These are phyloP conservation scores for Cephus nigrinus DNA, from an alignment of 2,888 invertebrate species.

Conservation along the genomic window DNA sequence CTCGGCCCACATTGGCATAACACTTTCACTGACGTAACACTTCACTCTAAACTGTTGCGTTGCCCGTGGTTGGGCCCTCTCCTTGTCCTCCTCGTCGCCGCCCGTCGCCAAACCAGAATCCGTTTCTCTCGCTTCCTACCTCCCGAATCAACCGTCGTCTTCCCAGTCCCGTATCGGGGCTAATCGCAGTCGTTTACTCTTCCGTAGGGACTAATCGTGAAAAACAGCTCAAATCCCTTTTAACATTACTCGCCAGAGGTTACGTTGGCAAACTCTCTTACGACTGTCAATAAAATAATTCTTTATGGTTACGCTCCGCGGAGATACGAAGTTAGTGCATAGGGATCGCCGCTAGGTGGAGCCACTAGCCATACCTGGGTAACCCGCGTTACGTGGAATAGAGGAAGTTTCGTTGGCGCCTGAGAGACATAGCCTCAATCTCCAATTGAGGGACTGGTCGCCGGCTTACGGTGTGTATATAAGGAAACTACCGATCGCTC, in stretches of 20 bases:
- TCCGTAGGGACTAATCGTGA: background rate
- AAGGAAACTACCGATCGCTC: conserved; percentile 59
- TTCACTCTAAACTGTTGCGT: conserved; percentile 65
- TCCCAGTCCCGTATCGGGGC: background rate
- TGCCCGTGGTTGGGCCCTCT: conserved; percentile 47
- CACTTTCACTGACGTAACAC: conserved; percentile 67
- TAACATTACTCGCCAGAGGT: background rate
- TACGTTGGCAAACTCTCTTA: background rate
- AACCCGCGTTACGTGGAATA: background rate
- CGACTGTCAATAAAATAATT: background rate
- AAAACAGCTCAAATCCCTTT: background rate
- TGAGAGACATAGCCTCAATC: background rate
- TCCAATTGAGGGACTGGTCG: background rate
- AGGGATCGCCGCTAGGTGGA: background rate
- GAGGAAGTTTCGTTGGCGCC: background rate
- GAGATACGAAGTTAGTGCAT: background rate
- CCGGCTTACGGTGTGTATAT: conserved; percentile 37
- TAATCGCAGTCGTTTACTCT: background rate
- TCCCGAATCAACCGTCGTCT: background rate
- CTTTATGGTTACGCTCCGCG: background rate
- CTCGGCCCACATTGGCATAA: conserved; percentile 67
- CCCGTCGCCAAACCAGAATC: background rate
- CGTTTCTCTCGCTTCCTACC: background rate
- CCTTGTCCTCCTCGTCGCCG: conserved; percentile 11
- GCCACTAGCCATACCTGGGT: background rate